Conservation (phyloP, 2,113 vertebrate genomes). For the Anseranas semipalmata region DNA sequence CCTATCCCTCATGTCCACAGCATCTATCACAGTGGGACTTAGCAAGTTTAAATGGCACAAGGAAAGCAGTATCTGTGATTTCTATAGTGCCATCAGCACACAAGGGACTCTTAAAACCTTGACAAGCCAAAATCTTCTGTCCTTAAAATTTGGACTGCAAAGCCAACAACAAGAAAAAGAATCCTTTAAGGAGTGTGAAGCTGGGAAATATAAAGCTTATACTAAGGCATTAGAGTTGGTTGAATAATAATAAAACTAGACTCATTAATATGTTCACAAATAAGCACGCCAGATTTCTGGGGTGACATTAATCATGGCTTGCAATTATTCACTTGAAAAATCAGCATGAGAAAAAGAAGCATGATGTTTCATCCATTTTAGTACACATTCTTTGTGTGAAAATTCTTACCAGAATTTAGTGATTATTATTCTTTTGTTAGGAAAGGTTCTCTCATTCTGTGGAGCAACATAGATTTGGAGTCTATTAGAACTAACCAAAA, state of each 20-base stretch:
- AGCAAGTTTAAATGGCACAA: neutral
- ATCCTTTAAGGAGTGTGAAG: neutral
- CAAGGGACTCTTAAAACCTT: neutral
- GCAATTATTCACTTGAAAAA: slow-evolving; percentile 57
- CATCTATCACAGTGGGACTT: neutral
- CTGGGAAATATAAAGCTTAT: neutral
- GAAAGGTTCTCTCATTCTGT: neutral
- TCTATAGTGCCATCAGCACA: neutral
- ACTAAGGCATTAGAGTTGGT: neutral
- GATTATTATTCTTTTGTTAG: neutral
- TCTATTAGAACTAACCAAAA: neutral
- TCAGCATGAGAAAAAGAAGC: slow-evolving; percentile 49
- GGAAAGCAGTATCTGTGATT: neutral
- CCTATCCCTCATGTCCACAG: neutral
- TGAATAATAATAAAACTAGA: slow-evolving; percentile 20
- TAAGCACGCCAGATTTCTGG: slow-evolving; percentile 42
- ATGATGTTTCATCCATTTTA: slow-evolving; percentile 26
- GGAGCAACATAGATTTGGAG: neutral
- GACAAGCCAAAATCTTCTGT: neutral
- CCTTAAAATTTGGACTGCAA: neutral
- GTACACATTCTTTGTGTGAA: slow-evolving; percentile 4
- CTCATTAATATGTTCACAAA: slow-evolving; percentile 33
- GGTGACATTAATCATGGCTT: slow-evolving; percentile 45
- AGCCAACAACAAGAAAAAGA: neutral
- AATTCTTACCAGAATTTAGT: neutral